These are phyloP conservation scores for Pontoporia blainvillei DNA, from an alignment of 2,113 vertebrate genomes.

Conservation along the genomic window DNA sequence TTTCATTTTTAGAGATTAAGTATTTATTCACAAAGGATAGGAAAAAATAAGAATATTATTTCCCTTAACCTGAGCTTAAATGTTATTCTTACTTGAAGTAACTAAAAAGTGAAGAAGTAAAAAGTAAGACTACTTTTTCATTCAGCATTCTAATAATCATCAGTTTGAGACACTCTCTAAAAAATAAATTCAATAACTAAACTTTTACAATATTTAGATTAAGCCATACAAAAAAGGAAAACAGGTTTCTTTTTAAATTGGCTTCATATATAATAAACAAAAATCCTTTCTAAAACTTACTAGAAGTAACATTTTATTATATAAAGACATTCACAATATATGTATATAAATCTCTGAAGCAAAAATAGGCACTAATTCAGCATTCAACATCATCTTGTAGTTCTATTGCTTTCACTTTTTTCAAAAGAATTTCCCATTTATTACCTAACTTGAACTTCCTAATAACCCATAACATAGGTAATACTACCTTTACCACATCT, in stretches of 20 bases:
- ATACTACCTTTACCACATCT: not conserved
- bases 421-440: constrained; percentile 31
- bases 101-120: not conserved
- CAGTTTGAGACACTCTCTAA: not conserved
- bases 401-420: constrained; percentile 40
- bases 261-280: not conserved
- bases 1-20: constrained; percentile 33
- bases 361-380: constrained; percentile 34
- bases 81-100: not conserved
- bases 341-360: not conserved
- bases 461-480: not conserved
- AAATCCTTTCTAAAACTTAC: constrained; percentile 6
- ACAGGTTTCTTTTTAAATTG: constrained; percentile 17
- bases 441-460: constrained; percentile 18
- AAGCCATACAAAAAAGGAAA: constrained; percentile 15
- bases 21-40: not conserved
- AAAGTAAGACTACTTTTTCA: constrained; percentile 4
- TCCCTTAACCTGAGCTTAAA: constrained; percentile 10
- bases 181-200: not conserved
- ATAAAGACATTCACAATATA: constrained; percentile 32
- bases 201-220: constrained; percentile 16
- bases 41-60: not conserved
- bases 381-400: not conserved
- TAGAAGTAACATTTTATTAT: constrained; percentile 32
- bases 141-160: constrained; percentile 3